Evolutionary conservation across 1,140 invertebrate genomes (phyloP), one percentile per base, ranked within the genome.

Genomic region (Drosophila auraria): DNA sequence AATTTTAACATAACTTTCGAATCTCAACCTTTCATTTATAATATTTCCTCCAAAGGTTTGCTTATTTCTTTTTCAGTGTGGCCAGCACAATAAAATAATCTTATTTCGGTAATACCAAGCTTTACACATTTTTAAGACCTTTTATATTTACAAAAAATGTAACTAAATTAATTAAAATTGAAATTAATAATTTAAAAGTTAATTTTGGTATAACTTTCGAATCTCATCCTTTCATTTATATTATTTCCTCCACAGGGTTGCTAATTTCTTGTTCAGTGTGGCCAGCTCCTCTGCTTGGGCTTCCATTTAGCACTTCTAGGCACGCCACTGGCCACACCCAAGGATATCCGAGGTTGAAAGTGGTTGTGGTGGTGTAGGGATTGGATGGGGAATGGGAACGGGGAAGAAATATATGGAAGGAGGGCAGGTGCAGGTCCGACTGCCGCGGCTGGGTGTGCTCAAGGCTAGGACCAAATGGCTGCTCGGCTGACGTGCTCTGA

Each of bases 281-380:
- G 5, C 17, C 38, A 53, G 30, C 40, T 65, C 36, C 54, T 33
- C 36, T 38, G 50, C 40, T 72, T 47, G 60, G 65, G 71, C 63
- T 61, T 20, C 56, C 72, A 78, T 90, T 90, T 90, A 91, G 82
- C 86, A 86, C 87, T 80, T 86, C 71, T 56, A 86, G 79, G 76
- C 86, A 89, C 87, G 87, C 79, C 82, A 86, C 63, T 65, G 59
- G 80, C 72, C 84, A 78, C 84, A 89, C 74, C 87, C 82, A 86
- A 90, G 81, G 87, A 72, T 73, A 73, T 72, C 68, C 23, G 69
- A 60, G 70, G 70, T 27, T 33, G 64, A 47, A 17, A 23, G 38
- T 33, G 62, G 62, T n/a, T 38, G 47, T 36, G 50, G 17, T 23
- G 44, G 27, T 59, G 36, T 64, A 23, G 36, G 36, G 30, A 56